A percentile compares a stretch with the other conserved stretches of the same genome.
These are phyloP conservation scores for Bothrops alternatus DNA, from an alignment of 2,797 vertebrate species.

Conservation along the genomic window DNA sequence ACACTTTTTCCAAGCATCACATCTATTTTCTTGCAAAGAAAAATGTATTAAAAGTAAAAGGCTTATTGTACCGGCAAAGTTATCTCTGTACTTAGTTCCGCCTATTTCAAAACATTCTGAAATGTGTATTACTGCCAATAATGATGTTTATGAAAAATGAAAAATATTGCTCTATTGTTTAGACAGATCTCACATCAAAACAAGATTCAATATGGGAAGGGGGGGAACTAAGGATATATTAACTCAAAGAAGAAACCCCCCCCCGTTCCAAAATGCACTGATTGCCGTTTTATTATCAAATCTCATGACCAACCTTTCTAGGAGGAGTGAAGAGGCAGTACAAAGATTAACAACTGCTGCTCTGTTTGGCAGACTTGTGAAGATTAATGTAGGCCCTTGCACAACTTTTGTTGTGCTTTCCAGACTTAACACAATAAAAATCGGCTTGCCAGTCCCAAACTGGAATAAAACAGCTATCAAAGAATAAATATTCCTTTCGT, in stretches of 20 bases:
- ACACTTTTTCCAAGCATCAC: not conserved
- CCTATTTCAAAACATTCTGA: not conserved
- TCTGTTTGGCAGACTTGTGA: conserved; percentile 2
- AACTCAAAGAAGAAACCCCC: not conserved
- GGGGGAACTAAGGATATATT: not conserved
- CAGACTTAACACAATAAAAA: not conserved
- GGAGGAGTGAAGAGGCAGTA: conserved; percentile 45
- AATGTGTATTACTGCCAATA: not conserved
- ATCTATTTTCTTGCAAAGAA: not conserved
- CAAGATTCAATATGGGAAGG: not conserved
- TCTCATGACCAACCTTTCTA: conserved; percentile 49
- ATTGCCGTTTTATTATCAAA: conserved; percentile 72
- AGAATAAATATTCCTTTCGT: conserved; percentile 20
- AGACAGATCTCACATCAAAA: not conserved
- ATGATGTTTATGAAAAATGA: not conserved
- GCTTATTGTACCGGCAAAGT: not conserved
- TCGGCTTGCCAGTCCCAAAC: not conserved
- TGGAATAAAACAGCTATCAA: not conserved
- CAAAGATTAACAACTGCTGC: conserved; percentile 42
- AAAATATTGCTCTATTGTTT: not conserved
- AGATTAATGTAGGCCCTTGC: conserved; percentile 40
- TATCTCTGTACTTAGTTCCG: not conserved
- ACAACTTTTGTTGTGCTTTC: conserved; percentile 22
- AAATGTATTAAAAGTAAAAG: not conserved
- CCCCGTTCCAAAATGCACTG: conserved; percentile 57